Evolutionary conservation across 1,140 invertebrate genomes (phyloP).

Genomic region (Lasaia peninsularis): DNA sequence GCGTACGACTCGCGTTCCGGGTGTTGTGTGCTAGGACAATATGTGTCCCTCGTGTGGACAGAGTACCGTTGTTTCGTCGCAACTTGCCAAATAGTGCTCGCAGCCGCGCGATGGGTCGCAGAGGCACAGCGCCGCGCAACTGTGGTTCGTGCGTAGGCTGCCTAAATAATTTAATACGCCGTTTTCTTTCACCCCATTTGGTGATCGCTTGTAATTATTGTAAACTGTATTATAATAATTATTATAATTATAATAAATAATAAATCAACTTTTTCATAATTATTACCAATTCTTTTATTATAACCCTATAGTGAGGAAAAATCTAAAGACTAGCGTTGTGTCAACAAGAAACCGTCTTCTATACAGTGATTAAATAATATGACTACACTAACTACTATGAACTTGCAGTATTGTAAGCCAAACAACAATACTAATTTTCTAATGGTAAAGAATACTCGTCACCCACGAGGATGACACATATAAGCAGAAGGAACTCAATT

Average conservation of each 20-base stretch:
- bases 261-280: slow-evolving; percentile 77
- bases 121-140: slow-evolving; percentile 25
- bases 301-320: no score
- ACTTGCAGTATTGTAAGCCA: no score
- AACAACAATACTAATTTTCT: no score
- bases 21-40: slow-evolving; percentile 33
- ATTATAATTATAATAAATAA: slow-evolving; percentile 74
- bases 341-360: no score
- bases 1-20: slow-evolving; percentile 31
- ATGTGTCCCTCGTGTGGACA: slow-evolving; percentile 19
- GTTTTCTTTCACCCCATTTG: slow-evolving; percentile 76
- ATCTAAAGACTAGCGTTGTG: no score
- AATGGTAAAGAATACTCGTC: no score
- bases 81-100: slow-evolving; percentile 28
- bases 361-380: no score
- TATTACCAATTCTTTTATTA: slow-evolving; percentile 63
- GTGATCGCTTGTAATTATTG: slow-evolving; percentile 77
- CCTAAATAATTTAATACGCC: slow-evolving; percentile 73
- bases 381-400: no score
- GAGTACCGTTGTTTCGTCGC: slow-evolving; percentile 23
- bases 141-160: slow-evolving; percentile 38
- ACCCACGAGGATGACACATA: no score
- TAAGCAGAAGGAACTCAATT: no score
- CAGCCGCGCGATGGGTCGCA: slow-evolving; percentile 23
- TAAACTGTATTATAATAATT: slow-evolving; percentile 77